Evolutionary conservation across 2,888 invertebrate species (phyloP).

Genomic region (Atrina japonica): DNA sequence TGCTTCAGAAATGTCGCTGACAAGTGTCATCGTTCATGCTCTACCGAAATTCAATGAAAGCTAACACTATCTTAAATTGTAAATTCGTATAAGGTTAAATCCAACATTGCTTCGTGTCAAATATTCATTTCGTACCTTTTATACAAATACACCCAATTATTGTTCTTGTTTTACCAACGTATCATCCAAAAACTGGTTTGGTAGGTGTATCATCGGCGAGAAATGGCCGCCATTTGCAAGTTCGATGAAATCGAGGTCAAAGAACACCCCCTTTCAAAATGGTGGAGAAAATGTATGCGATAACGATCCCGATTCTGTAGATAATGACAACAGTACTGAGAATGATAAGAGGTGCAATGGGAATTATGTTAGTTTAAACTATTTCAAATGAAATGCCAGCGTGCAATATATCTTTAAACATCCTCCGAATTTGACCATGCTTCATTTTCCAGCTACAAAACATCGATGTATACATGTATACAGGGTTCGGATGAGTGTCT

Average conservation of each 20-base stretch:
- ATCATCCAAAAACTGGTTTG: conserved; percentile 11
- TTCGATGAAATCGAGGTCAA: neutral
- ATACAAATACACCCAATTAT: neutral
- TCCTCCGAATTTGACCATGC: no score
- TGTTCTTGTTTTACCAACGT: neutral
- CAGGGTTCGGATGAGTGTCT: no score
- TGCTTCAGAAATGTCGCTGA: no score
- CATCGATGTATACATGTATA: no score
- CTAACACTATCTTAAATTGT: no score
- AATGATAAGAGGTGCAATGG: no score
- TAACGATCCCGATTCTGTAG: neutral
- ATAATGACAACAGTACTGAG: no score
- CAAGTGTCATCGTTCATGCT: no score
- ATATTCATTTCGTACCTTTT: neutral
- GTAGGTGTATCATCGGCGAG: conserved; percentile 66
- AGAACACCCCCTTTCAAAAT: conserved; percentile 2
- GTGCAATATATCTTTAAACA: no score
- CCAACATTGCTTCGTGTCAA: neutral
- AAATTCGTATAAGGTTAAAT: neutral
- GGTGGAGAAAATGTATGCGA: conserved; percentile 9
- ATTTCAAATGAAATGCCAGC: no score
- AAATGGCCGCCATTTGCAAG: conserved; percentile 76
- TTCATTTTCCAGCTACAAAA: no score
- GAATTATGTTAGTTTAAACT: no score
- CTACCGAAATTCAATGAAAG: neutral